phyloP scores from a whole-genome alignment of 1,140 invertebrate genomes.

The Idris sp. region DNA sequence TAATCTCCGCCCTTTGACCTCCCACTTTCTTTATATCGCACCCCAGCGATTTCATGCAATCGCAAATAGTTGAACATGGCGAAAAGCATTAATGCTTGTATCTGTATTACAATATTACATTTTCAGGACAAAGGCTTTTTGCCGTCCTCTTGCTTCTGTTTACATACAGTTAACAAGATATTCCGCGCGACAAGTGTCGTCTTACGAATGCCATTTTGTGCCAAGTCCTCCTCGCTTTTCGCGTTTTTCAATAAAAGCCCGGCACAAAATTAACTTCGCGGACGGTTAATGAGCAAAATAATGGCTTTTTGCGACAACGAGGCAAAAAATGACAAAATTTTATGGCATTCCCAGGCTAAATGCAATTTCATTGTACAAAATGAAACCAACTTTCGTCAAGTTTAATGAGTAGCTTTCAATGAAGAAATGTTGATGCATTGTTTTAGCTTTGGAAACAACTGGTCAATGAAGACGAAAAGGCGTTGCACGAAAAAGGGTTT shows the following conservation, averaged over 20 bases:
- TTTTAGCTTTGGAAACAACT: too few species aligned
- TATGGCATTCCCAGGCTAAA: too few species aligned
- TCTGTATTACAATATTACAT: conserved; percentile 57
- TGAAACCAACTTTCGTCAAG: too few species aligned
- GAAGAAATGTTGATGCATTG: too few species aligned
- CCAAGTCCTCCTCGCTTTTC: not conserved
- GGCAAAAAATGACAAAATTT: too few species aligned
- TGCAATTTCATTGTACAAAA: too few species aligned
- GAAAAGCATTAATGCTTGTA: conserved; percentile 50
- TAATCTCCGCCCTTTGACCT: conserved; percentile 76
- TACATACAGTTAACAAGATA: conserved; percentile 53
- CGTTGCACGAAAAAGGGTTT: conserved; percentile 45
- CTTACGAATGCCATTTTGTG: conserved; percentile 32
- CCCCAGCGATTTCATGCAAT: conserved; percentile 62
- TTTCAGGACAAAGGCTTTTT: conserved; percentile 37
- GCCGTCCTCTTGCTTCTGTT: conserved; percentile 30
- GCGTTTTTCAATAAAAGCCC: conserved; percentile 21
- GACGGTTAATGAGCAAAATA: conserved; percentile 1
- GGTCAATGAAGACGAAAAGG: conserved; percentile 43
- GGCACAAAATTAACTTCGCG: not conserved
- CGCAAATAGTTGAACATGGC: conserved; percentile 54
- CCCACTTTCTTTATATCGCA: conserved; percentile 65
- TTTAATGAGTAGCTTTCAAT: too few species aligned
- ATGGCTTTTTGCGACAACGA: too few species aligned
- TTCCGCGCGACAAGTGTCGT: conserved; percentile 25